A percentile compares a stretch with the other conserved stretches of the same genome.
Conservation (phyloP, 2,113 vertebrate genomes). For the Kryptolebias marmoratus region DNA sequence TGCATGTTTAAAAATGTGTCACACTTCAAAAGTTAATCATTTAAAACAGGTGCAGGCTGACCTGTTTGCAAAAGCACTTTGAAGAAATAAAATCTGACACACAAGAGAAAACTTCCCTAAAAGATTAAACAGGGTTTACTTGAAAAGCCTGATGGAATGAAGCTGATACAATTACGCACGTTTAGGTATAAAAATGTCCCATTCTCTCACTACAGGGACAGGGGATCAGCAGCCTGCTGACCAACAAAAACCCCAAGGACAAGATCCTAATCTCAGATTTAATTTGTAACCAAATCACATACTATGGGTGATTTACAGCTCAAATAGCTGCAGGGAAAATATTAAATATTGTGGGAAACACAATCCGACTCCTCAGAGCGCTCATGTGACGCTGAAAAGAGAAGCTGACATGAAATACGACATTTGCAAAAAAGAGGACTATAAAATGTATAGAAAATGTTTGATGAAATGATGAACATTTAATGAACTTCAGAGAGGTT, state of each 20-base stretch:
- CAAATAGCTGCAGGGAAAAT: constrained; percentile 17
- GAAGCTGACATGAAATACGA: background rate
- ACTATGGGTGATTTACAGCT: background rate
- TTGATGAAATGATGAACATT: background rate
- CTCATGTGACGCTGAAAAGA: constrained; percentile 5
- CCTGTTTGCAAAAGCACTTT: too few species aligned
- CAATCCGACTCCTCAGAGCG: constrained; percentile 4
- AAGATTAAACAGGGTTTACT: too few species aligned
- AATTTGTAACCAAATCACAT: constrained; percentile 2
- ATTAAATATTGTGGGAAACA: constrained; percentile 5
- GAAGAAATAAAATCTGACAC: too few species aligned
- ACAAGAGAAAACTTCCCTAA: too few species aligned
- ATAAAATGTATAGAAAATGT: constrained; percentile 12
- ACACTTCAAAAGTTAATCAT: too few species aligned
- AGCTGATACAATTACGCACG: too few species aligned
- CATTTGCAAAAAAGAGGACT: background rate
- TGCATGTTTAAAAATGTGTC: background rate
- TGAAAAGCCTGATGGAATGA: too few species aligned
- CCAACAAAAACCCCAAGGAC: constrained; percentile 5
- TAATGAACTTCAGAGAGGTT: background rate
- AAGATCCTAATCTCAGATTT: constrained; percentile 5
- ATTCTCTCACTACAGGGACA: background rate
- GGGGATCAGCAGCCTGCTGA: background rate
- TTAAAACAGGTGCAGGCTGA: too few species aligned
- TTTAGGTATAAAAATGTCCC: constrained; percentile 8